A percentile compares a stretch with the other conserved stretches of the same genome.
phyloP scores from a whole-genome alignment of 2,888 invertebrate genomes.

The Trichopoda pennipes region DNA sequence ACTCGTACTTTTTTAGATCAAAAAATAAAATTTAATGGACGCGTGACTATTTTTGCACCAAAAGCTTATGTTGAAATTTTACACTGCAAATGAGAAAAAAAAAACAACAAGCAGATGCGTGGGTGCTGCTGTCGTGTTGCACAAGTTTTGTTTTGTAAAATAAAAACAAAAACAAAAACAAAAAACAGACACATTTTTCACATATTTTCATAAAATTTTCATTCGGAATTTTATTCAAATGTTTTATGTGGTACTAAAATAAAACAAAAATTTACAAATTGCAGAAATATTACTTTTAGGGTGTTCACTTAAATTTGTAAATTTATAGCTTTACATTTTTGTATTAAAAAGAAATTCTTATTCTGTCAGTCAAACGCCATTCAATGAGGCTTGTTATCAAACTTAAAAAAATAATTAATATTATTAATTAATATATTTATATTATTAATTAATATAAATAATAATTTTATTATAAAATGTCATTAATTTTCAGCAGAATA shows the following conservation, averaged over 20 bases:
- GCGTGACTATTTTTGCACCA: conserved; percentile 55
- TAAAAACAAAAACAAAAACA: no score
- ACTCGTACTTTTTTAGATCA: conserved; percentile 10
- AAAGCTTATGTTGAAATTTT: conserved; percentile 61
- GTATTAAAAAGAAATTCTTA: no score
- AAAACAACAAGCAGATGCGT: conserved; percentile 21
- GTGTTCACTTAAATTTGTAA: no score
- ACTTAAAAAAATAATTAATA: no score
- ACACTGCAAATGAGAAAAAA: conserved; percentile 9
- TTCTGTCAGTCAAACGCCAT: no score
- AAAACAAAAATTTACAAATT: conserved; percentile 7
- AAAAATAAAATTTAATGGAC: conserved; percentile 24
- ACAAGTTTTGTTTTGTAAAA: conserved; percentile 21
- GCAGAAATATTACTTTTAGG: conserved; percentile 5
- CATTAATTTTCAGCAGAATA: no score
- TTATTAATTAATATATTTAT: no score
- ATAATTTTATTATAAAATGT: no score
- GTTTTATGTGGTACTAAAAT: neutral
- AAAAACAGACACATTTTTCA: conserved; percentile 16
- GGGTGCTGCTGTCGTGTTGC: conserved; percentile 26
- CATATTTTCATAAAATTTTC: neutral
- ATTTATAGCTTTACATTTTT: no score
- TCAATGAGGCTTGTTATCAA: no score
- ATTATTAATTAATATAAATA: no score
- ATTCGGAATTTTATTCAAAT: conserved; percentile 11